Evolutionary conservation across 2,888 invertebrate species (phyloP).

Genomic region (Lamellibrachia columna): DNA sequence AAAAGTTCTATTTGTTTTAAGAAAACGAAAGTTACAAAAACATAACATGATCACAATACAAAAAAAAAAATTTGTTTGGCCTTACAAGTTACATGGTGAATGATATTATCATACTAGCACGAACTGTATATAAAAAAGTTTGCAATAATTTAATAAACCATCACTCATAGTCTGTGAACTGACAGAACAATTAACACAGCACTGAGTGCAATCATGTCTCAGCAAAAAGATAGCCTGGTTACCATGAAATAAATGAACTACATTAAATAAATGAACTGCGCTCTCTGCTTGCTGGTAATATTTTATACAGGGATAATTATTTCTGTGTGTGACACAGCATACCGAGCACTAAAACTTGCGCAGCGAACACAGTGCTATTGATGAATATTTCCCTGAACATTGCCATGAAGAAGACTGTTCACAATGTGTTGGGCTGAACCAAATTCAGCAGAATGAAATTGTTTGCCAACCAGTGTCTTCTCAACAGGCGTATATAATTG

Average conservation of each 20-base stretch:
- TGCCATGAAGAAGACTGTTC: too few relatives aligned
- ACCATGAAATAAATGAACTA: neutral
- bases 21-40: neutral
- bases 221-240: neutral
- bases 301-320: neutral
- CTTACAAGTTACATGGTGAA: neutral
- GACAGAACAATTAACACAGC: neutral
- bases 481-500: neutral
- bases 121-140: neutral
- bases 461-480: neutral
- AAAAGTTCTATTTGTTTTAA: neutral
- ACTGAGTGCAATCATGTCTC: neutral
- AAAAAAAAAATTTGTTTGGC: neutral
- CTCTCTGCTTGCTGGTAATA: neutral
- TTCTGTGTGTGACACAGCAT: neutral
- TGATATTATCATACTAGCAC: neutral
- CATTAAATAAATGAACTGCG: neutral
- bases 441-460: neutral
- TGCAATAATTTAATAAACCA: neutral
- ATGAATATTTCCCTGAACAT: too few relatives aligned
- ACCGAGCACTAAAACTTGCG: too few relatives aligned
- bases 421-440: too few relatives aligned
- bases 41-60: neutral
- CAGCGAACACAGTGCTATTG: too few relatives aligned
- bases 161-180: neutral